Conservation (phyloP, 1,140 invertebrate genomes). For the Pararge aegeria region DNA sequence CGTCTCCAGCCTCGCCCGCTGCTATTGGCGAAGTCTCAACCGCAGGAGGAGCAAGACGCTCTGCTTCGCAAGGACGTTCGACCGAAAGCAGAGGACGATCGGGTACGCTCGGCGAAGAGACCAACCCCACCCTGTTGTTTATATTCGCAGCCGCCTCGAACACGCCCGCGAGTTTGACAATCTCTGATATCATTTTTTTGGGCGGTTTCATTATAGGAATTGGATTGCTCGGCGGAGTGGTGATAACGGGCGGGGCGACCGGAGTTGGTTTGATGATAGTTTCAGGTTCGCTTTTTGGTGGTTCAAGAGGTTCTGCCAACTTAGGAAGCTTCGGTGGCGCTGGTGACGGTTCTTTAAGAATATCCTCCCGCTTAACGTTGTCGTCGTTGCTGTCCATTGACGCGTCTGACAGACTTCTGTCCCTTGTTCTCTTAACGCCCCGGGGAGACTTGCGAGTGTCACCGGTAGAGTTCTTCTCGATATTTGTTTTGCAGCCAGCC, state of each 20-base stretch:
- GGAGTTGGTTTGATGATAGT: conserved; percentile 22
- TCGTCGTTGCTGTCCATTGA: conserved; percentile 82
- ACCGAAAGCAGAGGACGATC: conserved; percentile 23
- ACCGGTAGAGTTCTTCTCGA: conserved; percentile 46
- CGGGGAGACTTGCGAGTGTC: conserved; percentile 84
- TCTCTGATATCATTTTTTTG: conserved; percentile 76
- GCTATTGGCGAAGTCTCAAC: conserved; percentile 21
- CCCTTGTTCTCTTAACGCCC: conserved; percentile 79
- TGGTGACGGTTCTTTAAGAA: conserved; percentile 38
- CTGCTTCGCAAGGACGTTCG: conserved; percentile 29
- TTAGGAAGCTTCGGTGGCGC: conserved; percentile 61
- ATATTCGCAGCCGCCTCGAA: conserved; percentile 46
- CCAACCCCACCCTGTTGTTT: conserved; percentile 23
- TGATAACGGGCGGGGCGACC: conserved; percentile 9
- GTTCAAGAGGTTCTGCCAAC: conserved; percentile 35
- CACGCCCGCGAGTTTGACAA: conserved; percentile 59
- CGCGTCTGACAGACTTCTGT: conserved; percentile 82
- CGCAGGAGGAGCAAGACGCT: conserved; percentile 13
- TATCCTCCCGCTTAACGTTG: conserved; percentile 61
- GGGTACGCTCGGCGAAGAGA: conserved; percentile 16
- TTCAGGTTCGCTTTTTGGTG: conserved; percentile 30
- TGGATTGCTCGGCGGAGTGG: conserved; percentile 27
- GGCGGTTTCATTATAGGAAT: conserved; percentile 67
- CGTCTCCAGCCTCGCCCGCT: conserved; percentile 26
- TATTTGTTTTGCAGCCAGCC: conserved; percentile 44